Evolutionary conservation across 2,888 invertebrate species (phyloP).

Genomic region (Cheiracanthium punctorium): DNA sequence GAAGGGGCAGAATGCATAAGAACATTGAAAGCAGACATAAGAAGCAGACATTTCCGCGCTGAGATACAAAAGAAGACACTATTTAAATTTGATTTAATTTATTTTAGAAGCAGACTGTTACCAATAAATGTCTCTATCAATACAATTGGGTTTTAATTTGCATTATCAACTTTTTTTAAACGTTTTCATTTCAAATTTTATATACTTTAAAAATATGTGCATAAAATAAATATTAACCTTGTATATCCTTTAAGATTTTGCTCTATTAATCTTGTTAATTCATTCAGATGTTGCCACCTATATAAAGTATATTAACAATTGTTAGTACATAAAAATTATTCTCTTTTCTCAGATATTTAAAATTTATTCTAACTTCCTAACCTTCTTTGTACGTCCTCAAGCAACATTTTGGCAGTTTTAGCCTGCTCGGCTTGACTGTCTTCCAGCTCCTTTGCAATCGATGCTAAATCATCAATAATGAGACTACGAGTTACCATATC

Average conservation of each 20-base stretch:
- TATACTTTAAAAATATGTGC: background rate
- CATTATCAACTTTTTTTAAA: too few species aligned
- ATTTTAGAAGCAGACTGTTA: too few species aligned
- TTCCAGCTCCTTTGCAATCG: slow-evolving; percentile 21
- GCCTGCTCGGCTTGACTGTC: slow-evolving; percentile 39
- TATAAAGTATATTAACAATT: background rate
- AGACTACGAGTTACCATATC: slow-evolving; percentile 41
- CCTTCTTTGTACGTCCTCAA: slow-evolving; percentile 47
- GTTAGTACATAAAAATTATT: background rate
- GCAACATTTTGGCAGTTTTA: slow-evolving; percentile 30
- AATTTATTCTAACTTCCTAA: background rate
- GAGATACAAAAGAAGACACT: too few species aligned
- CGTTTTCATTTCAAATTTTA: background rate
- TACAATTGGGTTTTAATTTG: too few species aligned
- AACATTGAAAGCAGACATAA: too few species aligned
- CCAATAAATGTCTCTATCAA: too few species aligned
- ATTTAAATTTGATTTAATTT: too few species aligned
- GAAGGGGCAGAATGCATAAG: too few species aligned
- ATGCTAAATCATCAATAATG: slow-evolving; percentile 40
- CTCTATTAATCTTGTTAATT: slow-evolving; percentile 91
- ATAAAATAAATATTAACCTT: slow-evolving; percentile 77
- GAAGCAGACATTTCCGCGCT: too few species aligned
- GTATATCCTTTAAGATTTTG: slow-evolving; percentile 93
- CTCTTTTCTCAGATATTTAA: background rate
- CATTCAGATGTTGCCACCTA: slow-evolving; percentile 88